Evolutionary conservation across 2,113 vertebrate genomes (phyloP), one percentile per base, ranked within the genome.

Genomic region (Ranitomeya imitator): DNA sequence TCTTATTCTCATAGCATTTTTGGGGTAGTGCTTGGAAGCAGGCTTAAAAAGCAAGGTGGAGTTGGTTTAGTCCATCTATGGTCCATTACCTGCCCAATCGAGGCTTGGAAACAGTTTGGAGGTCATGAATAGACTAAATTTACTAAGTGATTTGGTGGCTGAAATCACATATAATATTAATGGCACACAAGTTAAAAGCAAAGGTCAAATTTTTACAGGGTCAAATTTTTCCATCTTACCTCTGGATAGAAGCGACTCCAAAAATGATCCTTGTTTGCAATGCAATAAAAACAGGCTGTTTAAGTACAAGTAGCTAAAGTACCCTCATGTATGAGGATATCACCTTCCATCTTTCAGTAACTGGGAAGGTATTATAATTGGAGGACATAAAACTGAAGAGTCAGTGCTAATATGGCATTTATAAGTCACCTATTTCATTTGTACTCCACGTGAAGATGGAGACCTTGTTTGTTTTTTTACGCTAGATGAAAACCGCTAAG

Each of bases 241-340:
- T 97, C 96, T 21, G 93, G 94, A 91, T 95, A 94, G 57, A 93
- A 88, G 94, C 90, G 94, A 95, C 94, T 96, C 96, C 96, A 95
- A 91, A 95, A 96, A 92, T 92, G 93, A 92, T 96, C 96, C 95
- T 96, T 86, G 16, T 79, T 63, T 89, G 91, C 89, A 91, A 81
- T 88, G 71, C 88, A 90, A 90, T 59, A 90, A 89, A 89, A 89
- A 90, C 67, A 91, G 13, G 89, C 69, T 86, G 59, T 89, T 87
- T 83, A 85, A 71, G 83, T 71, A 69, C 78, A 26, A 60, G 60
- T 74, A 31, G 15, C 15, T 51, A 71, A 71, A 14, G 10, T 11
- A 19, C 23, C 23, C 26, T 37, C 6, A 18, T 21, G 16, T 52
- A 51, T 52, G 73, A 19, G 45, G 52, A 76, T 8, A 51, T 7